Conservation (phyloP, 2,797 vertebrate species). For the Lacerta bilineata region DNA sequence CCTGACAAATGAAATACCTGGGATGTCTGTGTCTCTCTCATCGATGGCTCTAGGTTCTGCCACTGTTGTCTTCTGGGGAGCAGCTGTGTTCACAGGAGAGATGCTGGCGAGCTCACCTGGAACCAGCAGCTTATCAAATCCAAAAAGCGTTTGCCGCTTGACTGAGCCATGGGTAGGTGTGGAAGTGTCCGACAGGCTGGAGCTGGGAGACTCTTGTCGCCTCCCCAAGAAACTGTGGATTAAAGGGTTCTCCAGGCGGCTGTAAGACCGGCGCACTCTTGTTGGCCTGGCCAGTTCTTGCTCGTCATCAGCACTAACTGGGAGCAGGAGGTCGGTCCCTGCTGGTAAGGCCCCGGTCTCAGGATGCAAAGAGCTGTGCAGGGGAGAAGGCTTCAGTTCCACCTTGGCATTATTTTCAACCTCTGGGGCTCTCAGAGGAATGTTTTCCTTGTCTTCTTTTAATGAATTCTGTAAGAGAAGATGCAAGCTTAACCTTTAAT, state of each 20-base stretch:
- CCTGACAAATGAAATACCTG: constrained; percentile 78
- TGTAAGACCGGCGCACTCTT: constrained; percentile 84
- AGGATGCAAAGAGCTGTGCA: background rate
- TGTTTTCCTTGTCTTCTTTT: constrained; percentile 72
- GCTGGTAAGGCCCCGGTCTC: fast-evolving
- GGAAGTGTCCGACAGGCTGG: constrained; percentile 39
- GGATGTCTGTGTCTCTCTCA: constrained; percentile 76
- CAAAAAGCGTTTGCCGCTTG: constrained; percentile 77
- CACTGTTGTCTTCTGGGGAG: background rate
- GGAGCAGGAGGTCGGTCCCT: background rate
- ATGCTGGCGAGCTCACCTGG: constrained; percentile 54
- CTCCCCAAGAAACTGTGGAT: constrained; percentile 45
- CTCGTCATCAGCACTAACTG: constrained; percentile 1
- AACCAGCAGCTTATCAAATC: constrained; percentile 77
- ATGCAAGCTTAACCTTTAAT: background rate
- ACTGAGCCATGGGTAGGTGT: constrained; percentile 60
- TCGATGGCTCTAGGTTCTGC: background rate
- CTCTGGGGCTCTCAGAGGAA: background rate
- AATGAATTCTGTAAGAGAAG: constrained; percentile 55
- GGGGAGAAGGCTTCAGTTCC: background rate
- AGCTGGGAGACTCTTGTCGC: background rate
- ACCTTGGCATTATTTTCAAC: background rate
- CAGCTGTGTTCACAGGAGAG: constrained; percentile 55
- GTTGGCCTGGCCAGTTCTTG: constrained; percentile 77
- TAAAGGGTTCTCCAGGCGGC: constrained; percentile 74